phyloP scores from a whole-genome alignment of 2,888 invertebrate genomes.

The Malachius bipustulatus region DNA sequence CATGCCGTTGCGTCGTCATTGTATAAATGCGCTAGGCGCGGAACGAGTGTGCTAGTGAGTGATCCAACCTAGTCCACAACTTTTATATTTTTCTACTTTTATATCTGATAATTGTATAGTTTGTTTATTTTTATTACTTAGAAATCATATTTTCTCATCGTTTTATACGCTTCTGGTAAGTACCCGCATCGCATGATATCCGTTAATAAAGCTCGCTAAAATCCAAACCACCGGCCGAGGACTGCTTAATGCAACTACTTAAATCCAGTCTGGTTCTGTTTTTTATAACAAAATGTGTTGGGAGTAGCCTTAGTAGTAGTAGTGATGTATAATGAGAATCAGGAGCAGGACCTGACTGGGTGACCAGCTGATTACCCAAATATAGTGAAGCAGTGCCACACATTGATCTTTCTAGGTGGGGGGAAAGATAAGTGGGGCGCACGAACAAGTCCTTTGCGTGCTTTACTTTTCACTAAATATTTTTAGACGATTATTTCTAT shows the following conservation, averaged over 20 bases:
- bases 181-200: constrained; percentile 12
- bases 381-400: constrained; percentile 3
- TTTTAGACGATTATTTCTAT: too few relatives aligned
- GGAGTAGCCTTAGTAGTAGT: too few relatives aligned
- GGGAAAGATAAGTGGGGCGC: not conserved
- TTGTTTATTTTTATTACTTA: constrained; percentile 34
- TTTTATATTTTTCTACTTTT: constrained; percentile 39
- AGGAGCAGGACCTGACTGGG: too few relatives aligned
- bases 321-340: too few relatives aligned
- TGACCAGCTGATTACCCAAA: constrained; percentile 1
- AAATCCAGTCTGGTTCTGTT: too few relatives aligned
- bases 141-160: constrained; percentile 33
- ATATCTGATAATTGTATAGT: constrained; percentile 36
- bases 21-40: constrained; percentile 34
- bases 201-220: not conserved
- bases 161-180: constrained; percentile 35
- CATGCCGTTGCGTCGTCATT: constrained; percentile 30
- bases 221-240: too few relatives aligned
- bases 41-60: constrained; percentile 28
- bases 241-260: too few relatives aligned
- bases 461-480: too few relatives aligned
- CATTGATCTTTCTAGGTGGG: not conserved
- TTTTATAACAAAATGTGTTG: too few relatives aligned
- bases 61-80: constrained; percentile 35
- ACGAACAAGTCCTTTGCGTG: too few relatives aligned